Percentiles rank a stretch among this genome's conserved stretches.
Evolutionary conservation across 2,797 vertebrate genomes (phyloP).

Genomic region (Phoebastria nigripes): DNA sequence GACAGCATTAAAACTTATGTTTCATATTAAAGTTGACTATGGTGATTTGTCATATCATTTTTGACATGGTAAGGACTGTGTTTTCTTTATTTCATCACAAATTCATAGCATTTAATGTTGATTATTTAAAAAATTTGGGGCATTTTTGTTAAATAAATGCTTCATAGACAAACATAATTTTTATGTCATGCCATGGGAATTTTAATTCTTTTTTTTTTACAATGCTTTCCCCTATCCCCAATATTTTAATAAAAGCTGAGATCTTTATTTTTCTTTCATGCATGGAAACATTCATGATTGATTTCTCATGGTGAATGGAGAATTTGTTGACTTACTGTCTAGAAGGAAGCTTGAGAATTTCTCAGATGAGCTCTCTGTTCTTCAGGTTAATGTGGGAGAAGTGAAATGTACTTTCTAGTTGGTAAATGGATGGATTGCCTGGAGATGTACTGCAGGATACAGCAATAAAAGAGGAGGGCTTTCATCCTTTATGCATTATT

Average conservation of each 20-base stretch:
- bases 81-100: not conserved
- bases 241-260: not conserved
- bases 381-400: not conserved
- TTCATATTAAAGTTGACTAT: not conserved
- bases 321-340: not conserved
- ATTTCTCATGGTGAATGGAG: not conserved
- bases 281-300: not conserved
- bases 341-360: not conserved
- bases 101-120: not conserved
- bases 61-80: not conserved
- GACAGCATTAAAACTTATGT: not conserved
- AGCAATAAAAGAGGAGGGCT: not conserved
- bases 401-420: not conserved
- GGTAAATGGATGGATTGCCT: slow-evolving; percentile 8
- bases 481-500: not conserved
- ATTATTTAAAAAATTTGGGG: not conserved
- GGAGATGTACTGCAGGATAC: not conserved
- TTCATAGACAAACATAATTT: not conserved
- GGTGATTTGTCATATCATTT: not conserved
- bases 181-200: not conserved
- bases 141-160: not conserved
- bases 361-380: not conserved
- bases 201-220: not conserved
- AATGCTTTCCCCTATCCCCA: not conserved
- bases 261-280: not conserved